A percentile compares a stretch with the other conserved stretches of the same genome.
phyloP scores from a whole-genome alignment of 2,797 vertebrate genomes.

The Phoebastria nigripes region DNA sequence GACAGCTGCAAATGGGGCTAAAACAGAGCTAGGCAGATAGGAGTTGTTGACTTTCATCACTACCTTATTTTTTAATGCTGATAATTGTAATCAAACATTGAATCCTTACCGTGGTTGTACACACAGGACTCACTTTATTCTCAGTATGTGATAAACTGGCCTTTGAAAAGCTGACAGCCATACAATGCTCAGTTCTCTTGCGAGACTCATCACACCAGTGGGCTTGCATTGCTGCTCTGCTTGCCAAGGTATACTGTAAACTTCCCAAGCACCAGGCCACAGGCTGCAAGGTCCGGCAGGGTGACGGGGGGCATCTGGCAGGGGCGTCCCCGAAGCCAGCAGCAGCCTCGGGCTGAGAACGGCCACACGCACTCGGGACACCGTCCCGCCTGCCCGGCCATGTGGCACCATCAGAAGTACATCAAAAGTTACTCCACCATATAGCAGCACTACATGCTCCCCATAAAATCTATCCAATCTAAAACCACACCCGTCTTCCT shows the following conservation, averaged over 20 bases:
- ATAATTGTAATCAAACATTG: neutral
- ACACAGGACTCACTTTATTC: neutral
- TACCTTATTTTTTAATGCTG: neutral
- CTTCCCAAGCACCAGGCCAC: neutral
- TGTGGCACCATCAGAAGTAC: neutral
- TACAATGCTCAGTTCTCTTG: neutral
- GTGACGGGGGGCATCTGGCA: rapidly evolving
- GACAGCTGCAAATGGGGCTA: rapidly evolving
- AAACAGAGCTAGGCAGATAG: neutral
- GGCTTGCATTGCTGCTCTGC: neutral
- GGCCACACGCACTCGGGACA: rapidly evolving
- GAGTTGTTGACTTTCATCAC: neutral
- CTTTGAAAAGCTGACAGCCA: neutral
- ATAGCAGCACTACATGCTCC: neutral
- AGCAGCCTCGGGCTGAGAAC: neutral
- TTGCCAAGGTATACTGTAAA: too few species aligned
- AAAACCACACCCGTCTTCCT: neutral
- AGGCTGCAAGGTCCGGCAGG: rapidly evolving
- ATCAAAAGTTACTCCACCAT: neutral
- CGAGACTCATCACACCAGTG: neutral
- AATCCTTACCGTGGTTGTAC: neutral
- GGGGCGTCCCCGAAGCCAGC: neutral
- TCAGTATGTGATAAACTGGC: neutral
- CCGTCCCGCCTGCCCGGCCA: rapidly evolving
- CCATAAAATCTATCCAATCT: neutral